Evolutionary conservation across 2,113 vertebrate species (phyloP), one percentile per base, ranked within the genome.

Genomic region (Percopsis transmontana): DNA sequence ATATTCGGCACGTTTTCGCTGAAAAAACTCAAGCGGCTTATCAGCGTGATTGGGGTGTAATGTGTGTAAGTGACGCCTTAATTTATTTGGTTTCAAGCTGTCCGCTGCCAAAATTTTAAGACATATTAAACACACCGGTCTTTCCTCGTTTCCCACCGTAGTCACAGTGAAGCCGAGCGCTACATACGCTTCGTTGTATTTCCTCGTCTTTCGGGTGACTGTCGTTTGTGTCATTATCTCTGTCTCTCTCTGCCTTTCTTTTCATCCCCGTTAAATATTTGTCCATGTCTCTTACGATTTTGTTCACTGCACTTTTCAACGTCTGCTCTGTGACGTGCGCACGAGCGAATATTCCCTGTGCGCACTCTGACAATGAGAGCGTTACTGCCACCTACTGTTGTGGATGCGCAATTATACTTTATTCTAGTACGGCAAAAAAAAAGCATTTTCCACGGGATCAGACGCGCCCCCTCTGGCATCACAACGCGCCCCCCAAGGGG

Each of bases 41-140:
- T 33, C 27, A 33, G 27, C 27, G 27, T 33, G 27, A 33, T 33
- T 33, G 41, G 40, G 53, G 42, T 68, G 57, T 45, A 40, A 21
- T 58, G 38, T 68, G 39, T 60, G 38, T 21, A 68, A 38, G 42
- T 68, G 54, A 21, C 45, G 9, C 33, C 44, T 48, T 39, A 50
- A 23, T 44, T 68, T 68, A 19, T 16, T 44, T 19, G 16, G 53
- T 18, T 44, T 33, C 27, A 55, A 38, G 20, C 53, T 67, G 55
- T 67, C 52, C n/a, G n/a, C 54, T 39, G 52, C 64, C 53, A 67
- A 53, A 21, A 58, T 53, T 40, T 53, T 38, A 10, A 19, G 54
- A 53, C 64, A 67, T 27, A 58, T 27, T 16, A 67, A 7, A 67
- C 50, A 67, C 57, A 58, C 51, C 14, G 53, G 64, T 53, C 64